Evolutionary conservation across 2,113 vertebrate genomes (phyloP).

Genomic region (Lontra canadensis): DNA sequence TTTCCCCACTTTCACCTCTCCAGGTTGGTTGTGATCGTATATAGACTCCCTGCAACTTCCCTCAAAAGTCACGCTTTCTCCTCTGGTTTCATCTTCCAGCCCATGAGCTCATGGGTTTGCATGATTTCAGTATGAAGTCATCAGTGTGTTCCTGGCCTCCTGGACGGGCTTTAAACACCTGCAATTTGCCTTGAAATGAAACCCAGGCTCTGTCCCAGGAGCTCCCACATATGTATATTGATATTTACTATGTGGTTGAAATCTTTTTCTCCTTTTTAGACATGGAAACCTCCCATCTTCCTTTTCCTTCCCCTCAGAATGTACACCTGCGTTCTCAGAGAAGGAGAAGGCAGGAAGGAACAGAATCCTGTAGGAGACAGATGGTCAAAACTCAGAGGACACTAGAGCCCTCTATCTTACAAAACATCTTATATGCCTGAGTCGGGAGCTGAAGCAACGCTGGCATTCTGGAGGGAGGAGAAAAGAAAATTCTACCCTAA

Average conservation of each 20-base stretch:
- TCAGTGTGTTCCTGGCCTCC: neutral
- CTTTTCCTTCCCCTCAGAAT: neutral
- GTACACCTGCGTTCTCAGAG: neutral
- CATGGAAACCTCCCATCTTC: neutral
- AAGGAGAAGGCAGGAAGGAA: neutral
- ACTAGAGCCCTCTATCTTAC: neutral
- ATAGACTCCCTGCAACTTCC: neutral
- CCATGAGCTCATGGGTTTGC: constrained; percentile 60
- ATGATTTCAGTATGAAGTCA: constrained; percentile 74
- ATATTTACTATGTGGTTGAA: neutral
- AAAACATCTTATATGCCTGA: neutral
- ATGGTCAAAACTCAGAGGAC: neutral
- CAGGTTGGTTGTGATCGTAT: neutral
- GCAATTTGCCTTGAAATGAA: constrained; percentile 49
- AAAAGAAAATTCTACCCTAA: constrained; percentile 69
- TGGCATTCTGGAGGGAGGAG: constrained; percentile 52
- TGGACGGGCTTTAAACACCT: neutral
- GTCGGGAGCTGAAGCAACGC: constrained; percentile 4
- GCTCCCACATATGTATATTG: neutral
- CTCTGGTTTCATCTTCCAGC: constrained; percentile 35
- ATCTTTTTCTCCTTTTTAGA: neutral
- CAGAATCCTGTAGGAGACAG: neutral
- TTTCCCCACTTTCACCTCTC: neutral
- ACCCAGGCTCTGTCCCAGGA: constrained; percentile 18
- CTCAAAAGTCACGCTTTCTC: constrained; percentile 13